Conservation (phyloP, 1,140 invertebrate genomes). For the Drosophila miranda region DNA sequence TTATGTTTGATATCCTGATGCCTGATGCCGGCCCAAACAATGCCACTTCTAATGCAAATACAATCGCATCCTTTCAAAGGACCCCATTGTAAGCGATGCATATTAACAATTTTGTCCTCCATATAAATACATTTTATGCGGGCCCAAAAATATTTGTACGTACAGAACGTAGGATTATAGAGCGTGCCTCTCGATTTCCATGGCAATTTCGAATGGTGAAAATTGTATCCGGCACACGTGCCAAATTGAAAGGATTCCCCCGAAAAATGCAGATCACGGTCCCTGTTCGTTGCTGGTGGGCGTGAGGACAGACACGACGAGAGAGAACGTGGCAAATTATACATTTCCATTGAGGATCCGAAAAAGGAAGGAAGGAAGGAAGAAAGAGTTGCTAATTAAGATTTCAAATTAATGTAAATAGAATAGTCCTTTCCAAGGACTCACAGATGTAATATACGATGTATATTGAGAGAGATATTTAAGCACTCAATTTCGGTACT, state of each 20-base stretch:
- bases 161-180: constrained; percentile 20
- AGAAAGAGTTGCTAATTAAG: background rate
- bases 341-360: background rate
- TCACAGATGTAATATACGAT: background rate
- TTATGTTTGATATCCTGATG: constrained; percentile 62
- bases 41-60: constrained; percentile 76
- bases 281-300: constrained; percentile 18
- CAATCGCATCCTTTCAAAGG: constrained; percentile 76
- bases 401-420: background rate
- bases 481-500: background rate
- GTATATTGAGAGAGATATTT: background rate
- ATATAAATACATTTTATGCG: constrained; percentile 62
- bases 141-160: constrained; percentile 22
- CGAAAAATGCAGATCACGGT: constrained; percentile 23
- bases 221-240: constrained; percentile 78
- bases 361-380: background rate
- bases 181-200: constrained; percentile 50
- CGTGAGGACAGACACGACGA: constrained; percentile 35
- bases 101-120: constrained; percentile 75
- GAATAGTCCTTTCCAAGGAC: background rate
- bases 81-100: constrained; percentile 51
- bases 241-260: constrained; percentile 62
- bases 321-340: constrained; percentile 14
- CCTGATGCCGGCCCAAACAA: constrained; percentile 71
- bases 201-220: constrained; percentile 49